phyloP scores from a whole-genome alignment of 2,113 vertebrate species.

The Sceloporus tristichus region DNA sequence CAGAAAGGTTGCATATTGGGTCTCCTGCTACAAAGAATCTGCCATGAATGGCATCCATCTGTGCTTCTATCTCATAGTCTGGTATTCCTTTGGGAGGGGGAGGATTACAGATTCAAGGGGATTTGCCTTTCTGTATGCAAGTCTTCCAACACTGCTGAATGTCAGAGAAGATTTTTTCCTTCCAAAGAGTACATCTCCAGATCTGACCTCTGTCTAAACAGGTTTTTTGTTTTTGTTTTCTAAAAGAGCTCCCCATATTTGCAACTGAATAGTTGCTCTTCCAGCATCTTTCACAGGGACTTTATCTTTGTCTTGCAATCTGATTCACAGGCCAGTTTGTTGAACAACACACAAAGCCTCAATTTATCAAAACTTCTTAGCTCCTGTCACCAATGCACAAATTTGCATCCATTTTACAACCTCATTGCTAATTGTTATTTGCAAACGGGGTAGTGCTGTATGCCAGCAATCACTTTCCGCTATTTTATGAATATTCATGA shows the following conservation, averaged over 20 bases:
- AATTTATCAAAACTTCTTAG: constrained; percentile 49
- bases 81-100: not conserved
- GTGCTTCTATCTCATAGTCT: not conserved
- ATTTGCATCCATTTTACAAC: constrained; percentile 60
- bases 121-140: not conserved
- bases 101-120: not conserved
- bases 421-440: constrained; percentile 61
- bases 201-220: not conserved
- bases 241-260: not conserved
- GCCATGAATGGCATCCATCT: not conserved
- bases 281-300: constrained; percentile 14
- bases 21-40: not conserved
- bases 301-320: constrained; percentile 35
- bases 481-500: constrained; percentile 66
- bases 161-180: not conserved
- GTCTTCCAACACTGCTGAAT: not conserved
- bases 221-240: not conserved
- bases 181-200: not conserved
- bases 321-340: constrained; percentile 34
- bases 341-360: constrained; percentile 32
- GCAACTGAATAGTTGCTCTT: not conserved
- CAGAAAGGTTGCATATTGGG: not conserved
- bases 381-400: constrained; percentile 43
- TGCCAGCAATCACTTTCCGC: constrained; percentile 48
- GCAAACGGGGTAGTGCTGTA: constrained; percentile 41